phyloP scores from a whole-genome alignment of 2,113 vertebrate genomes.

The Martes martes region DNA sequence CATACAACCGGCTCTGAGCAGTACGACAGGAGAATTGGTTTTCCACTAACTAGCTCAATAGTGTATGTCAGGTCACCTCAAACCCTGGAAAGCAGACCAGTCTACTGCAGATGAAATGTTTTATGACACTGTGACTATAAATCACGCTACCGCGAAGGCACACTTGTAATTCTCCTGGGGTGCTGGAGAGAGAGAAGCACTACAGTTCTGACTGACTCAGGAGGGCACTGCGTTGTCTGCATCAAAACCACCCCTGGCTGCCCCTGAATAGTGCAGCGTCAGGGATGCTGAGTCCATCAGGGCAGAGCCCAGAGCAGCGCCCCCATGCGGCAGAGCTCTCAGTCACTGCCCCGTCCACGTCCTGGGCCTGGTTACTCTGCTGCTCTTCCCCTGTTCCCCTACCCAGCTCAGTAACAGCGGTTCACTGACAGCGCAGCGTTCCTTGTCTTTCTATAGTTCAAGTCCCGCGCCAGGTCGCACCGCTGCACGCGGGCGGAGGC shows the following conservation, averaged over 20 bases:
- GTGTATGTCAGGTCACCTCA: neutral
- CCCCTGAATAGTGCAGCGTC: neutral
- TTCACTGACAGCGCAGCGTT: neutral
- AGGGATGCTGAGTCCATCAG: neutral
- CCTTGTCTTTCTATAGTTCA: neutral
- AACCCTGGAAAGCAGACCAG: neutral
- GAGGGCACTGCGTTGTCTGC: neutral
- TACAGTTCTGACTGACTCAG: neutral
- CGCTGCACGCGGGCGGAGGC: rapidly evolving
- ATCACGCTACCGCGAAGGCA: neutral
- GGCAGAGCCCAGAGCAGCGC: neutral
- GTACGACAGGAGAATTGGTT: neutral
- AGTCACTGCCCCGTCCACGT: neutral
- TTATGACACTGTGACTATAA: neutral
- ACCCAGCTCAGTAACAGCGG: neutral
- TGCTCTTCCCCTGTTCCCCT: neutral
- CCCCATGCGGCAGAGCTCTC: rapidly evolving
- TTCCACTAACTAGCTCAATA: neutral
- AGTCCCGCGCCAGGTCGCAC: neutral
- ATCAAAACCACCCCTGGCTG: neutral
- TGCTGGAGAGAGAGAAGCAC: neutral
- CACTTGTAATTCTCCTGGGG: neutral
- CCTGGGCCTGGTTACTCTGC: rapidly evolving
- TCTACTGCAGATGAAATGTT: neutral
- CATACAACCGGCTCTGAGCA: neutral